These are phyloP conservation scores for Dipodomys spectabilis DNA, from an alignment of 2,113 vertebrate genomes.

Conservation along the genomic window DNA sequence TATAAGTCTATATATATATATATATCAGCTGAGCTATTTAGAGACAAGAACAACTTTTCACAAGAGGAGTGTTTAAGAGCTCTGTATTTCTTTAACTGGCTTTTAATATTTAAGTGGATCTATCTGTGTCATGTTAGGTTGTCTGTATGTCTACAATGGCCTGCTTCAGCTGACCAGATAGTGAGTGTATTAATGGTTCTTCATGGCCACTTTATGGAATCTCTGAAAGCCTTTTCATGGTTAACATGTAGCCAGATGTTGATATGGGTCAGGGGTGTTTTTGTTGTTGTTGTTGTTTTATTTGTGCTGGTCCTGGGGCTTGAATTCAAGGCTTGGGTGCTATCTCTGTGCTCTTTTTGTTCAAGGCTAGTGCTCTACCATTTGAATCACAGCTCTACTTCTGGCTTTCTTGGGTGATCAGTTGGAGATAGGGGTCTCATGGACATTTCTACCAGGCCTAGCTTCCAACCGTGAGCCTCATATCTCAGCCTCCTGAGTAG, in stretches of 20 bases:
- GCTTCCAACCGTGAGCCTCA: too few relatives aligned
- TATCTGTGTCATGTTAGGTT: not conserved
- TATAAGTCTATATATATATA: not conserved
- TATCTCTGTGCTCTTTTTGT: too few relatives aligned
- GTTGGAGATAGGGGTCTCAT: too few relatives aligned
- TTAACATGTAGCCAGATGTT: not conserved
- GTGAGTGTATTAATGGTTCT: not conserved
- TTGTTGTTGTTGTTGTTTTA: too few relatives aligned
- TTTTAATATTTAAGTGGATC: conserved; percentile 52
- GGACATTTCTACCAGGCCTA: too few relatives aligned
- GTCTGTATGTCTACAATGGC: not conserved
- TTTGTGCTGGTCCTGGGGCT: too few relatives aligned
- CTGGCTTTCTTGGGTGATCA: too few relatives aligned
- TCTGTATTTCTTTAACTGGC: not conserved
- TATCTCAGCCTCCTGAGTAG: too few relatives aligned
- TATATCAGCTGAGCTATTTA: conserved; percentile 29
- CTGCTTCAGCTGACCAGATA: not conserved
- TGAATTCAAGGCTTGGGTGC: too few relatives aligned
- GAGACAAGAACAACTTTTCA: conserved; percentile 20
- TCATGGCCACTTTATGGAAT: not conserved
- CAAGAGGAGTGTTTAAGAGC: conserved; percentile 52
- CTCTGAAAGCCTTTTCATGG: not conserved
- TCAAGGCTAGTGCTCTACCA: too few relatives aligned
- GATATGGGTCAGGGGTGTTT: not conserved
- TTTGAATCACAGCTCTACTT: too few relatives aligned